Evolutionary conservation across 2,113 vertebrate species (phyloP).

Genomic region (Nyctereutes procyonoides): DNA sequence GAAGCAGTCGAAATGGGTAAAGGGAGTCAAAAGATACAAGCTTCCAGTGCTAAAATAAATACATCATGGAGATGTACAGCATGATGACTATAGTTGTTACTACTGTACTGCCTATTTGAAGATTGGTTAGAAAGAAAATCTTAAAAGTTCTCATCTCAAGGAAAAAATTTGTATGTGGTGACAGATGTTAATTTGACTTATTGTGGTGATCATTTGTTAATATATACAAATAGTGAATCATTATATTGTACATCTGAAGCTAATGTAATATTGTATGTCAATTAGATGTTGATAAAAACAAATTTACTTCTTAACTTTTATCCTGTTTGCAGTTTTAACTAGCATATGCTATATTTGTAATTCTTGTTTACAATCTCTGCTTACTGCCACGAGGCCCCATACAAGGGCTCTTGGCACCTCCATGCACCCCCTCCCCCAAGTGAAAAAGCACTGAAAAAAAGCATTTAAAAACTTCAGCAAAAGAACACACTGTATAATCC

Average conservation of each 20-base stretch:
- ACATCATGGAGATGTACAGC: background rate
- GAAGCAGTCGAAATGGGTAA: background rate
- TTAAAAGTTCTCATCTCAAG: background rate
- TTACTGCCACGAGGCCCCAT: background rate
- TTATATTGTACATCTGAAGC: background rate
- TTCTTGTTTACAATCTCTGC: background rate
- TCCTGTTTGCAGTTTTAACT: background rate
- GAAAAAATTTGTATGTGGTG: background rate
- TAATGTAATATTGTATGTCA: background rate
- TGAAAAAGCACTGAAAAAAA: background rate
- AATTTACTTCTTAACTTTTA: background rate
- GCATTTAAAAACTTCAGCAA: background rate
- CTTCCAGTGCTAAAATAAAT: background rate
- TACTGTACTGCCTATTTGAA: background rate
- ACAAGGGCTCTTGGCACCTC: background rate
- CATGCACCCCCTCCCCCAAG: background rate
- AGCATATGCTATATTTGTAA: background rate
- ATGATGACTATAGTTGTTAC: background rate
- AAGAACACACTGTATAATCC: background rate
- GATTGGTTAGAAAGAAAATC: background rate
- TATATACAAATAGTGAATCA: background rate
- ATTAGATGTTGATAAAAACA: background rate
- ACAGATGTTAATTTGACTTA: background rate
- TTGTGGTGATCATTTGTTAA: background rate
- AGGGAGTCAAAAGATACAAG: background rate